Evolutionary conservation across 2,888 invertebrate species (phyloP).

Genomic region (Lepas anatifera): DNA sequence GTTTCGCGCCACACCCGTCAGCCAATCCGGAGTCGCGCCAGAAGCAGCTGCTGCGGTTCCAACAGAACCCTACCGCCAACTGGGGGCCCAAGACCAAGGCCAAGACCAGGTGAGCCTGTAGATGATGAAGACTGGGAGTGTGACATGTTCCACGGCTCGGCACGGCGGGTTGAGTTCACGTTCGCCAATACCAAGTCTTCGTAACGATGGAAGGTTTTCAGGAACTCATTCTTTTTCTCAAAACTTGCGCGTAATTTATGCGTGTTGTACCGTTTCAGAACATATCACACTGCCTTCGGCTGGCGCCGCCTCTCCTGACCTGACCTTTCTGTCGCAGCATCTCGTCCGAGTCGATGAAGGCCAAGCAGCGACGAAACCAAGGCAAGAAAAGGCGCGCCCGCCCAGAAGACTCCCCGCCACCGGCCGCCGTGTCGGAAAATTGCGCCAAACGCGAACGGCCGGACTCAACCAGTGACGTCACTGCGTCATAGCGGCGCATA

Average conservation of each 20-base stretch:
- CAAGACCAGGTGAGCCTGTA: conserved; percentile 51
- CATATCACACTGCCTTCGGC: too few relatives aligned
- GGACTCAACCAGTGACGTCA: too few relatives aligned
- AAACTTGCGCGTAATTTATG: too few relatives aligned
- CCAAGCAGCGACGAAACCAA: neutral
- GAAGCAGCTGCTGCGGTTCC: conserved; percentile 61
- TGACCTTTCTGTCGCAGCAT: neutral
- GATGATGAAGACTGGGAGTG: neutral
- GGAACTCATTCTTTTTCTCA: too few relatives aligned
- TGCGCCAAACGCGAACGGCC: too few relatives aligned
- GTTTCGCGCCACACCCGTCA: conserved; percentile 46
- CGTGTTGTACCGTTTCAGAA: too few relatives aligned
- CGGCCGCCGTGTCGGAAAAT: too few relatives aligned
- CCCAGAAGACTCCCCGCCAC: neutral
- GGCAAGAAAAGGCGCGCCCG: neutral
- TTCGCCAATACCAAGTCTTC: too few relatives aligned
- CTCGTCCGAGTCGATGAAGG: neutral
- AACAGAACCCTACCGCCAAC: conserved; percentile 67
- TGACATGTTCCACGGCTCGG: neutral
- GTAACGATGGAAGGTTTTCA: too few relatives aligned
- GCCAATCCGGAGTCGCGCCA: conserved; percentile 71
- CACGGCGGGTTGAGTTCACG: too few relatives aligned
- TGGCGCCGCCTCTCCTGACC: too few relatives aligned
- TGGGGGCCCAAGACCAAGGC: conserved; percentile 88
- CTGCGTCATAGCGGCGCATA: too few relatives aligned